Percentiles rank a stretch among this genome's conserved stretches.
These are phyloP conservation scores for Pseudochirops cupreus DNA, from an alignment of 2,797 vertebrate species.

Conservation along the genomic window DNA sequence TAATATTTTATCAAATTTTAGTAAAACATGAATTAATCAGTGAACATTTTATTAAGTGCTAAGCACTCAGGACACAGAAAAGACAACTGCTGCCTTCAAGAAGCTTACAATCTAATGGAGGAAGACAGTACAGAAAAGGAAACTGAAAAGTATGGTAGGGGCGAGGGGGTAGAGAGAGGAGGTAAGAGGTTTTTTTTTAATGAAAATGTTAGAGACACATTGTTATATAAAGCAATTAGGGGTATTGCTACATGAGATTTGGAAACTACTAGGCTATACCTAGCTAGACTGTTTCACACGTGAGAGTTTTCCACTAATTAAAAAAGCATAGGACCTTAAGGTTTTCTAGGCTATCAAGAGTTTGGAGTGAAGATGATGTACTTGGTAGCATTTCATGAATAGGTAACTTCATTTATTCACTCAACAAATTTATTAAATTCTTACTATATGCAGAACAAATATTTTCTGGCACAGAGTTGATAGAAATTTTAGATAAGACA, in stretches of 20 bases:
- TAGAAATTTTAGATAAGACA: too few species aligned
- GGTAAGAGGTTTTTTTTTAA: neutral
- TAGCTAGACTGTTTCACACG: neutral
- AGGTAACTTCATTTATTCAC: neutral
- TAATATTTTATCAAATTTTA: neutral
- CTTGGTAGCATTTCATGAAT: neutral
- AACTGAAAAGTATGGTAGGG: neutral
- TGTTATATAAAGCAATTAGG: neutral
- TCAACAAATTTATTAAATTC: too few species aligned
- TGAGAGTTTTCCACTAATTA: neutral
- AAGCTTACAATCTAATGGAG: neutral
- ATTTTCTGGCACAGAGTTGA: too few species aligned
- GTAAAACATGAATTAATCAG: neutral
- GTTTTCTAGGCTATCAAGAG: neutral
- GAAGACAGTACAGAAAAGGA: neutral
- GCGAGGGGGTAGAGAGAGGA: fast-evolving
- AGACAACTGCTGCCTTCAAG: neutral
- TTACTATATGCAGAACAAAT: too few species aligned
- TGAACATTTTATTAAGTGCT: neutral
- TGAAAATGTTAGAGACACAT: neutral
- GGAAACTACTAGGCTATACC: neutral
- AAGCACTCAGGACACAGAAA: neutral
- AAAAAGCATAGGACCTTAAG: neutral
- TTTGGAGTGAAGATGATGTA: neutral
- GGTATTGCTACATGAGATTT: neutral